These are phyloP conservation scores for Lepidochitona cinerea DNA, from an alignment of 2,888 invertebrate genomes.

Conservation along the genomic window DNA sequence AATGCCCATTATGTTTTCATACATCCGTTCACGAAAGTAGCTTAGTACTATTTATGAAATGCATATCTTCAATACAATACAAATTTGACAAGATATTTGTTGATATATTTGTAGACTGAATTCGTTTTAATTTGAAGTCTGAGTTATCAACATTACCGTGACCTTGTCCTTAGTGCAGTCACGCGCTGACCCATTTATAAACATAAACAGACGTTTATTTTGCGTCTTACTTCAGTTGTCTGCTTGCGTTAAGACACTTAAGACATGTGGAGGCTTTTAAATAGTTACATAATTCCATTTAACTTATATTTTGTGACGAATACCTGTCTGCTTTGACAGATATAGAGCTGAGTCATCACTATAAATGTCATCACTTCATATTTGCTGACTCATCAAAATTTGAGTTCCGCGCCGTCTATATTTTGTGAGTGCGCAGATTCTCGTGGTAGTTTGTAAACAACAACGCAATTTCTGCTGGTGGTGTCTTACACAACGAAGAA, in stretches of 20 bases:
- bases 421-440: background rate
- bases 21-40: too few species aligned
- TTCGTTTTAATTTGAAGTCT: too few species aligned
- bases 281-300: background rate
- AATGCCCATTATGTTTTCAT: too few species aligned
- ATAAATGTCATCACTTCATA: constrained; percentile 35
- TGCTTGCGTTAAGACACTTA: too few species aligned
- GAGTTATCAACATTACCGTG: too few species aligned
- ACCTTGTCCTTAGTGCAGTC: constrained; percentile 4
- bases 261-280: too few species aligned
- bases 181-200: constrained; percentile 7
- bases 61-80: too few species aligned
- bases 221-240: too few species aligned
- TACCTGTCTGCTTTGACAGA: background rate
- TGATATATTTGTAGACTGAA: too few species aligned
- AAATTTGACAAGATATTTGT: too few species aligned
- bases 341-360: constrained; percentile 18
- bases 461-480: background rate
- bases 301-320: background rate
- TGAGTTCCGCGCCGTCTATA: constrained; percentile 1
- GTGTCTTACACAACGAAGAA: background rate
- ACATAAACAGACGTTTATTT: background rate
- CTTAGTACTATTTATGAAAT: too few species aligned
- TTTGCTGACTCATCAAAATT: constrained; percentile 42
- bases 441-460: background rate